phyloP scores from a whole-genome alignment of 2,113 vertebrate species.

The Saguinus imperator region DNA sequence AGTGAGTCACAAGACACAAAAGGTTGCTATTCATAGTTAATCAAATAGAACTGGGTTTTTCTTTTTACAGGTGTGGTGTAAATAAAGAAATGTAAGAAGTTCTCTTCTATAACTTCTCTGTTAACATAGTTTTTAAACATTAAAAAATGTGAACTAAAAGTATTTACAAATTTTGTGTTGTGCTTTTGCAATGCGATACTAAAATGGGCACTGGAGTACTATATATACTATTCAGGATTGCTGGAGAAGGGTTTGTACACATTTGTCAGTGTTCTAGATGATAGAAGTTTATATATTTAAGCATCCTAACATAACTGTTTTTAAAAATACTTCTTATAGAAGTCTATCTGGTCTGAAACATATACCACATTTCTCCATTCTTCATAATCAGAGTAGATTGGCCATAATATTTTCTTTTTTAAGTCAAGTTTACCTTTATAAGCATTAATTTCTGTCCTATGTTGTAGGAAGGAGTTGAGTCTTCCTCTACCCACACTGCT shows the following conservation, averaged over 20 bases:
- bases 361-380: neutral
- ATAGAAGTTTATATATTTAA: neutral
- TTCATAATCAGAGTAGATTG: neutral
- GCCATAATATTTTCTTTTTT: neutral
- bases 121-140: conserved; percentile 84
- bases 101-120: conserved; percentile 80
- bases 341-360: neutral
- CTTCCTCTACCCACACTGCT: neutral
- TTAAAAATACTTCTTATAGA: neutral
- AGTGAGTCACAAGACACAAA: conserved; percentile 72
- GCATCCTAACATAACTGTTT: neutral
- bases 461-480: neutral
- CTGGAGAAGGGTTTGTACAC: neutral
- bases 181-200: conserved; percentile 41
- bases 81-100: conserved; percentile 80
- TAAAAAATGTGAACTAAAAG: conserved; percentile 81
- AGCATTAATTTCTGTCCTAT: neutral
- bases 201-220: neutral
- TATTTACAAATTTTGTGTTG: neutral
- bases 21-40: conserved; percentile 82
- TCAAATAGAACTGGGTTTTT: conserved; percentile 70
- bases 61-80: conserved; percentile 77
- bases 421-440: neutral
- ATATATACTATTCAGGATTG: neutral
- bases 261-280: neutral